Evolutionary conservation across 1,140 invertebrate species (phyloP), one percentile per base, ranked within the genome.

Genomic region (Thaumetopoea pityocampa): DNA sequence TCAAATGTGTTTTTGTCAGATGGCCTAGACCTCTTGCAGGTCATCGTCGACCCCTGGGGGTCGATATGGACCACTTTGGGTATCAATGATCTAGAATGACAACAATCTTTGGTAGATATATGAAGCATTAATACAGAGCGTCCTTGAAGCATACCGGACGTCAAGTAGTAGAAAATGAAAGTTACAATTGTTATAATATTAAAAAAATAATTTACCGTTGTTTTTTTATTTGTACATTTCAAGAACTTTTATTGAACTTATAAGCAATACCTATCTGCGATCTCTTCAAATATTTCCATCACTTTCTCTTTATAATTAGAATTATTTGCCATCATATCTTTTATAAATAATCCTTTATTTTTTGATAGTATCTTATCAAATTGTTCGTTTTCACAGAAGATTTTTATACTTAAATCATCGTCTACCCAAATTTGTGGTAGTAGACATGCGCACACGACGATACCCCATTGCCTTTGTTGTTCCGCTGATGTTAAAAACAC

Each of bases 401-500:
- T 59, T 23, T 67, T 40, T 4, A 60, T 65, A 1, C 48, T 72
- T n/a, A 67, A 12, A 4, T 73, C 57, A 23, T 81, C 80, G 19
- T 72, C 50, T 15, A 84, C 29, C 77, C 74, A 81, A 33, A 78
- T 46, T 29, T 65, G 63, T 11, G 73, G 74, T 14, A 76, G 48
- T 0, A 84, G 52, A 40, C 74, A 84, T 1, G 67, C 67, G 36
- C 53, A 53, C 1, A 60, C 46, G n/a, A 84, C 24, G 3, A 74
- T 19, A 0, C 55, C 77, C 74, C 74, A 84, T 8, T 67, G 51
- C 22, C 67, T 48, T 62, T 68, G 56, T 60, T 72, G 16, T 54
- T 86, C 58, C 20, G 67, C 59, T n/a, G 77, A 72, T 15, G 74
- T 46, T 1, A 84, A 45, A 42, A 86, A 87, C n/a, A 72, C 52